Evolutionary conservation across 2,888 invertebrate genomes (phyloP).

Genomic region (Branchipolynoe longqiensis): DNA sequence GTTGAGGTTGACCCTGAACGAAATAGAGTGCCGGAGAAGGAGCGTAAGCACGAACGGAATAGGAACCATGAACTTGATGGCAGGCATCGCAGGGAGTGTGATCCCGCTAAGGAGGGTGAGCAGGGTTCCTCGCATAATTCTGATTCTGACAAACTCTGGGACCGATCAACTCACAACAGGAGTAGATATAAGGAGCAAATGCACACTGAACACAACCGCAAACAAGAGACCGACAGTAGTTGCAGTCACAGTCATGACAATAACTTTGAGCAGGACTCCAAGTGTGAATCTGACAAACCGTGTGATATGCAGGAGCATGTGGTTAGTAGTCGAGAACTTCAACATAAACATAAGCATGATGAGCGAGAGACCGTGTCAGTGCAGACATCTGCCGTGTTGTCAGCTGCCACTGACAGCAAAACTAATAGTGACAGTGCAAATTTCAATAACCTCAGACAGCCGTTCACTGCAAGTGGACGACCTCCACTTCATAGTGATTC

Average conservation of each 20-base stretch:
- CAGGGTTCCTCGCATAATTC: constrained; percentile 21
- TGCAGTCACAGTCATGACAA: constrained; percentile 40
- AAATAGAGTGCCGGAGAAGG: constrained; percentile 12
- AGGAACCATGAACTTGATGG: constrained; percentile 10
- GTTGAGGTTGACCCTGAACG: not conserved
- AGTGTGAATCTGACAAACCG: constrained; percentile 16
- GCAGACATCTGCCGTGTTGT: constrained; percentile 13
- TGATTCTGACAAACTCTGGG: constrained; percentile 39
- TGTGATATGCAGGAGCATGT: constrained; percentile 27
- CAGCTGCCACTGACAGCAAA: constrained; percentile 12
- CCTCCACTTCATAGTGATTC: not conserved
- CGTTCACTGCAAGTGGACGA: constrained; percentile 22
- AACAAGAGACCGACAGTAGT: constrained; percentile 13
- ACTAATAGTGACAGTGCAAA: constrained; percentile 31
- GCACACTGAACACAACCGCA: constrained; percentile 10
- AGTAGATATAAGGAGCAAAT: not conserved
- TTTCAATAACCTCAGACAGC: constrained; percentile 26
- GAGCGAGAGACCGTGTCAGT: constrained; percentile 14
- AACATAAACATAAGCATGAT: not conserved
- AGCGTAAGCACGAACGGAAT: constrained; percentile 32
- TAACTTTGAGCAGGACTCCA: constrained; percentile 46
- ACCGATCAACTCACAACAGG: not conserved
- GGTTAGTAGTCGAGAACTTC: not conserved
- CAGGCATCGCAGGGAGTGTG: constrained; percentile 15
- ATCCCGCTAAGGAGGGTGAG: not conserved